Percentiles rank a stretch among this genome's conserved stretches.
Evolutionary conservation across 2,797 vertebrate genomes (phyloP).

Genomic region (Poecilia gillii): DNA sequence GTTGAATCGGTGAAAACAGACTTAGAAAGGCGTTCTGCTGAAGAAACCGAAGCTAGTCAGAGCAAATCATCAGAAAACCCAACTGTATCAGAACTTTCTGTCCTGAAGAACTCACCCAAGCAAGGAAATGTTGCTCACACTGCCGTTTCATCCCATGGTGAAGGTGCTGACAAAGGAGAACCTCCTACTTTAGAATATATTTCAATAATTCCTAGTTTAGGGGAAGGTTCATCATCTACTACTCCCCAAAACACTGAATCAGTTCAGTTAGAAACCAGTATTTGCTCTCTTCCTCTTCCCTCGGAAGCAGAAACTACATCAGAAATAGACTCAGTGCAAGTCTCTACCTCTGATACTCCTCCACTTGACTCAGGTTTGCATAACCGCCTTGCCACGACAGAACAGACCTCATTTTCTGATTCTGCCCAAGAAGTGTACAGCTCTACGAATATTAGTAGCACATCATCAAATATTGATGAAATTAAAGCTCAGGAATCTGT

Average conservation of each 20-base stretch:
- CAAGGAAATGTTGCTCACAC: conserved; percentile 9
- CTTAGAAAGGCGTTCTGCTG: conserved; percentile 30
- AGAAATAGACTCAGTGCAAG: conserved; percentile 7
- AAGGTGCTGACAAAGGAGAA: conserved; percentile 30
- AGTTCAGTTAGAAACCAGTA: conserved; percentile 12
- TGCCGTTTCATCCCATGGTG: conserved; percentile 14
- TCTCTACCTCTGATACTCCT: conserved; percentile 16
- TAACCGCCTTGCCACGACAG: conserved; percentile 1
- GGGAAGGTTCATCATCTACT: conserved; percentile 2
- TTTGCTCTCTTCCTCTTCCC: background rate
- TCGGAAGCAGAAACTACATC: conserved; percentile 15
- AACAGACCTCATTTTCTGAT: conserved; percentile 8
- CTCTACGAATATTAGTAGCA: background rate
- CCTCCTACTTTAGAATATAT: conserved; percentile 9
- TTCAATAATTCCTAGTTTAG: conserved; percentile 16
- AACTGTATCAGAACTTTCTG: conserved; percentile 37
- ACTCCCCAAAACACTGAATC: conserved; percentile 12
- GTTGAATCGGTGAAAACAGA: conserved; percentile 60
- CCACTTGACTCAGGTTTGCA: conserved; percentile 17
- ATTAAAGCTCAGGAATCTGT: conserved; percentile 15
- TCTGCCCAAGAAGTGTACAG: conserved; percentile 1
- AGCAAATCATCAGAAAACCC: conserved; percentile 15
- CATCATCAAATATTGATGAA: conserved; percentile 18
- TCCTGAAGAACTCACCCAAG: conserved; percentile 40
- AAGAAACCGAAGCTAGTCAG: conserved; percentile 41